phyloP scores from a whole-genome alignment of 2,888 invertebrate species.

The Hemithea aestivaria region DNA sequence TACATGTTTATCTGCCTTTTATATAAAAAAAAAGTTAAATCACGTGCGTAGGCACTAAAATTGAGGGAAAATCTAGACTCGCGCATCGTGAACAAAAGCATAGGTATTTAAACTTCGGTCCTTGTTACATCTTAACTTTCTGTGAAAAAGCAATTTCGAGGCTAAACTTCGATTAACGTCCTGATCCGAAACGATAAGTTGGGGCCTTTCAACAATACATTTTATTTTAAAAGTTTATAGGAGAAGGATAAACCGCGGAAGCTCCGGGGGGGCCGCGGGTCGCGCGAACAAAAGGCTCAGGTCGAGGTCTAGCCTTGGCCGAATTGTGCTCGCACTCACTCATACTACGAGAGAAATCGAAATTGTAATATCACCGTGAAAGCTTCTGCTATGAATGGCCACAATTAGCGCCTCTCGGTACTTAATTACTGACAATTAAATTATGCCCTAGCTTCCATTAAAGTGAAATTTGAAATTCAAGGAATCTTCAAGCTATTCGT shows the following conservation, averaged over 20 bases:
- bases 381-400: slow-evolving; percentile 36
- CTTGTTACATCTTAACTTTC: slow-evolving; percentile 4
- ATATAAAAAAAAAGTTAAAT: too few species aligned
- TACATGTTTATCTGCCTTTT: too few species aligned
- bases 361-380: slow-evolving; percentile 44
- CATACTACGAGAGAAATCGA: slow-evolving; percentile 39
- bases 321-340: slow-evolving; percentile 36
- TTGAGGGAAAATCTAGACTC: too few species aligned
- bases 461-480: slow-evolving; percentile 17
- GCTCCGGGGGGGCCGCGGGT: slow-evolving; percentile 45
- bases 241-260: slow-evolving; percentile 49
- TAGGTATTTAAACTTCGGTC: slow-evolving; percentile 1
- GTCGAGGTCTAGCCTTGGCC: slow-evolving; percentile 71
- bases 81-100: too few species aligned
- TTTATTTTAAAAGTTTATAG: slow-evolving; percentile 39
- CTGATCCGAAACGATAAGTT: slow-evolving; percentile 9
- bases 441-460: slow-evolving; percentile 18
- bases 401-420: slow-evolving; percentile 28
- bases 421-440: slow-evolving; percentile 28
- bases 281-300: slow-evolving; percentile 55
- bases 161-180: slow-evolving; percentile 3
- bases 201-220: slow-evolving; percentile 3
- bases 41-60: too few species aligned
- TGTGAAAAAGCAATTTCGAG: slow-evolving; percentile 9
- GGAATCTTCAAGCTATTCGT: slow-evolving; percentile 6